Evolutionary conservation across 2,797 vertebrate species (phyloP), one percentile per base, ranked within the genome.

Genomic region (Enteromius viviparus): DNA sequence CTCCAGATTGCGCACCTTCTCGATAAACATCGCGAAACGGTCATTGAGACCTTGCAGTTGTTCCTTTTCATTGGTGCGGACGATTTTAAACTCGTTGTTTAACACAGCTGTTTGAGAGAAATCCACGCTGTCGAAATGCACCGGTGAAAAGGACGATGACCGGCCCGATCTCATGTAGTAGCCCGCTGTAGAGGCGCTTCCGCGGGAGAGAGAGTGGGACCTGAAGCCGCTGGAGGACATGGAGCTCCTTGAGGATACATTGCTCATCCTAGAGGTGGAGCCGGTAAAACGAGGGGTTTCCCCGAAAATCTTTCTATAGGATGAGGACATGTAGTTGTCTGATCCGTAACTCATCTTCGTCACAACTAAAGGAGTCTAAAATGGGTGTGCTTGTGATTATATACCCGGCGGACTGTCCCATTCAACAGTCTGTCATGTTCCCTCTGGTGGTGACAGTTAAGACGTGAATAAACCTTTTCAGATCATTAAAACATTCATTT

Each of bases 31-130:
- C 0, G 94, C 95, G 85, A 96, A 96, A 81, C 95, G 94, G 89
- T 95, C 95, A 53, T 96, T 96, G 64, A 96, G 95, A 47, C 95
- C 95, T 87, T 94, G 95, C 71, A 96, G 93, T 89, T 96, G 95
- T 89, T 94, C 94, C 89, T 95, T 95, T 88, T 95, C 95, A 87
- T 92, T 94, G 19, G 92, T 91, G 81, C 94, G 92, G 81, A 91
- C 91, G 85, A 93, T 91, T 80, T 94, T 94, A 69, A 93, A 92
- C 82, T 95, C 94, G 53, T 90, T 91, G 88, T 91, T 92, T 75
- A 91, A 82, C 42, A 90, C 93, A 17, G 93, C 87, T 49, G 94
- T 91, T 84, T 94, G 93, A 64, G 93, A 87, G 78, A 95, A 87
- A 83, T 93, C 93, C 60, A 94, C 71, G 34, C 85, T 91, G 17